phyloP scores from a whole-genome alignment of 2,888 invertebrate species.

The Drosophila vallismaia region DNA sequence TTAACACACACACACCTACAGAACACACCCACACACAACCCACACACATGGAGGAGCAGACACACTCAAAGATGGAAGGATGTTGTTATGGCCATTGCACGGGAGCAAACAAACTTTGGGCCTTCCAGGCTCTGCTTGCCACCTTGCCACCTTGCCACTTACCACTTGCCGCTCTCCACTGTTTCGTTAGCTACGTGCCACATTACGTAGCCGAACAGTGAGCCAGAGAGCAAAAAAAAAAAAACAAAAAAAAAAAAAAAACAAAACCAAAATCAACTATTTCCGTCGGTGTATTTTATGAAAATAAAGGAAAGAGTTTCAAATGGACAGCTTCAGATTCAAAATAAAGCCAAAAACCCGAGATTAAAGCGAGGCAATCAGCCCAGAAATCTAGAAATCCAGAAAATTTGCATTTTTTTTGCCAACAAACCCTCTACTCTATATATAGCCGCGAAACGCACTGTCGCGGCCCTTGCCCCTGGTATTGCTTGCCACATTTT shows the following conservation, averaged over 20 bases:
- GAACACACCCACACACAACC: no score
- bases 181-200: constrained; percentile 39
- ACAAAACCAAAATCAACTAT: constrained; percentile 13
- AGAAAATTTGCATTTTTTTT: background rate
- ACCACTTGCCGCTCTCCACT: background rate
- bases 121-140: background rate
- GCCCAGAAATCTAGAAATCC: background rate
- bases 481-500: background rate
- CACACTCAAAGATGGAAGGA: background rate
- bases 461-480: background rate
- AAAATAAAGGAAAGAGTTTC: background rate
- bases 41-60: background rate
- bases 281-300: constrained; percentile 8
- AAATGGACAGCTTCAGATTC: no score
- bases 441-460: constrained; percentile 4
- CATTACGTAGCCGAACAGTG: constrained; percentile 41
- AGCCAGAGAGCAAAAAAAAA: constrained; percentile 2
- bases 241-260: no score
- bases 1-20: constrained; percentile 31
- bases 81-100: constrained; percentile 31
- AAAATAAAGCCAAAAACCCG: background rate
- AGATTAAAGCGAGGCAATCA: background rate
- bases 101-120: constrained; percentile 13
- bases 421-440: background rate
- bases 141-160: background rate